Base-by-base conservation (phyloP, 2,113 vertebrate genomes). In the Eleginops maclovinus region DNA sequence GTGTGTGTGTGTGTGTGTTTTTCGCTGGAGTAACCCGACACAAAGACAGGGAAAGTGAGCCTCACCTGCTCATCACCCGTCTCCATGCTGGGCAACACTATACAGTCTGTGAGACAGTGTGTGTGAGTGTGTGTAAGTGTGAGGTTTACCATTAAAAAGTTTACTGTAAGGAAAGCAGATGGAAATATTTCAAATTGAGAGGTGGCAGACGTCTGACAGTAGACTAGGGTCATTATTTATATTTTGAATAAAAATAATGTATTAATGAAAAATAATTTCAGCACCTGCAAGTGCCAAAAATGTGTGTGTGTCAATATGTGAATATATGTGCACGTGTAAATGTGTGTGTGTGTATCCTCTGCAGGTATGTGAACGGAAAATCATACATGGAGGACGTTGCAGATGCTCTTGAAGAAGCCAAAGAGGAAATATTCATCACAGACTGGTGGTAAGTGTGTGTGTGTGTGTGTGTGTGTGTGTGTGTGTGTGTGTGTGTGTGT, bases 401-500 rank as follows among this genome's bases (percentile, higher is more conserved):
- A 0, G 87, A 98, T 28, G 97, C 97, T 47, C 94, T 99, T 94
- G 98, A 99, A 89, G 96, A 95, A 7, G 98, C 98, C 0, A 95
- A 95, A 54, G 98, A 99, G 73, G 98, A 99, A 76, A 99, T 99
- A 90, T 99, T 99, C 73, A 99, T 99, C 93, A 99, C 98, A 0
- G 98, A 99, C 86, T 99, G 98, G 98, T 99, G 98, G 98, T 99
- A 89, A 40, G 97, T 96, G 22, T 36, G 4, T 13, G 4, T 17
- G 36, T 31, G 41, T 62, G 15, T 62, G 44, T 51, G 61, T 83
- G 21, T 76, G 51, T 67, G 31, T 76, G 72, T 58, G 68, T 49
- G 47, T 74, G 70, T 74, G 47, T 66, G 59, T 56, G 50, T 58
- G 17, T 66, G 26, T 84, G 46, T 61, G 6, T 50, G 16, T 79